Evolutionary conservation across 1,140 invertebrate genomes (phyloP).

Genomic region (Macrobrachium nipponense): DNA sequence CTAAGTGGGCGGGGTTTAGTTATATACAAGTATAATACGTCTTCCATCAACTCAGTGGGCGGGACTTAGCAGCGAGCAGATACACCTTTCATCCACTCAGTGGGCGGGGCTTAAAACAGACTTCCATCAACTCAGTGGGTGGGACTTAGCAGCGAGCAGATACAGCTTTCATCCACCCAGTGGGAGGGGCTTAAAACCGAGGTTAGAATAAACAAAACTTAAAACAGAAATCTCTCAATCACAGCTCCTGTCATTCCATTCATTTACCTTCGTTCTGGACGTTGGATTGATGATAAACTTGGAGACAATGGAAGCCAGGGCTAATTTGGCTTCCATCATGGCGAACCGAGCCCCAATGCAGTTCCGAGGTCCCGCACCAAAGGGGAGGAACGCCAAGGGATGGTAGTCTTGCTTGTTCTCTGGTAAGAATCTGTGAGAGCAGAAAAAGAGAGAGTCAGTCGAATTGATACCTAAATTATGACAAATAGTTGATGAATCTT

Average conservation of each 20-base stretch:
- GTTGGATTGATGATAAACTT: constrained; percentile 62
- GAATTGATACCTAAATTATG: background rate
- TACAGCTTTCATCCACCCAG: background rate
- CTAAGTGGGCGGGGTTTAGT: too few species aligned
- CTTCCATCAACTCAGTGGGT: too few species aligned
- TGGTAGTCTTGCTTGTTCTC: background rate
- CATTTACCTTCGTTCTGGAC: background rate
- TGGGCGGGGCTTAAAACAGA: background rate
- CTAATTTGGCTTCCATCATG: constrained; percentile 76
- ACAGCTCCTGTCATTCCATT: background rate
- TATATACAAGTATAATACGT: too few species aligned
- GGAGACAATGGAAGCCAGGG: constrained; percentile 69
- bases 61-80: too few species aligned
- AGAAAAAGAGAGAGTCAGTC: too few species aligned
- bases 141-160: too few species aligned
- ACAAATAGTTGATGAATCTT: background rate
- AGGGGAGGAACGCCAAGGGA: constrained; percentile 72
- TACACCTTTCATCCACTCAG: background rate
- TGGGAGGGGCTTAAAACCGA: background rate
- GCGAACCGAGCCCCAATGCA: constrained; percentile 77
- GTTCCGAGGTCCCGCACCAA: constrained; percentile 72
- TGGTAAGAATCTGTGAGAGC: background rate
- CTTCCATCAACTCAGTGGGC: too few species aligned
- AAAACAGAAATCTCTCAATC: background rate
- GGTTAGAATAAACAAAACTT: background rate